A percentile compares a stretch with the other conserved stretches of the same genome.
These are phyloP conservation scores for Andrena flavipes DNA, from an alignment of 2,888 invertebrate genomes.

Conservation along the genomic window DNA sequence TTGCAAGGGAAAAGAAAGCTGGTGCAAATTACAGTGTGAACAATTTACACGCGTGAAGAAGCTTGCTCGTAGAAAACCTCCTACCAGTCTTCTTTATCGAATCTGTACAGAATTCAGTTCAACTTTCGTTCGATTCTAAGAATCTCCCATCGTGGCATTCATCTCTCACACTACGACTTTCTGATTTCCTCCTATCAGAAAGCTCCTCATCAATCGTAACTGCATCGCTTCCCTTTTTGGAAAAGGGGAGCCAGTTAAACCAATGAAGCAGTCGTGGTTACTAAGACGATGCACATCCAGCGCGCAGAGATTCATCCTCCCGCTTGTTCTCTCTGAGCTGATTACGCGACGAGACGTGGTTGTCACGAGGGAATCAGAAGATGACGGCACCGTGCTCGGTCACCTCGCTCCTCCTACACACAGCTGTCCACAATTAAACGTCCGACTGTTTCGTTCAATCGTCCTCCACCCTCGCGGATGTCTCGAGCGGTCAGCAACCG, in stretches of 20 bases:
- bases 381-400: conserved; percentile 48
- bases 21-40: conserved; percentile 32
- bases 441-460: conserved; percentile 67
- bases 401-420: conserved; percentile 69
- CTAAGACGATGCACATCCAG: neutral
- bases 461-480: conserved; percentile 54
- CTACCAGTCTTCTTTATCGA: neutral
- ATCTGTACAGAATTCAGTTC: neutral
- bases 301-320: conserved; percentile 35
- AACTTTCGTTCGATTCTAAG: neutral
- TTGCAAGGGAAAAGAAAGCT: conserved; percentile 39
- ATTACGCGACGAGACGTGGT: conserved; percentile 60
- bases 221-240: too few relatives aligned
- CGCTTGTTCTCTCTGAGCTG: conserved; percentile 36
- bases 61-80: neutral
- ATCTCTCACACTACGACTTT: too few relatives aligned
- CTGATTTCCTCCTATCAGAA: too few relatives aligned
- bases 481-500: conserved; percentile 56
- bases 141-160: neutral
- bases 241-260: too few relatives aligned
- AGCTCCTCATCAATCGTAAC: too few relatives aligned
- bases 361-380: conserved; percentile 43
- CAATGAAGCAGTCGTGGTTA: neutral
- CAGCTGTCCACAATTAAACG: conserved; percentile 69
- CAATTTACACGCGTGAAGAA: conserved; percentile 20